phyloP scores from a whole-genome alignment of 2,113 vertebrate species.

The Lasiurus cinereus region DNA sequence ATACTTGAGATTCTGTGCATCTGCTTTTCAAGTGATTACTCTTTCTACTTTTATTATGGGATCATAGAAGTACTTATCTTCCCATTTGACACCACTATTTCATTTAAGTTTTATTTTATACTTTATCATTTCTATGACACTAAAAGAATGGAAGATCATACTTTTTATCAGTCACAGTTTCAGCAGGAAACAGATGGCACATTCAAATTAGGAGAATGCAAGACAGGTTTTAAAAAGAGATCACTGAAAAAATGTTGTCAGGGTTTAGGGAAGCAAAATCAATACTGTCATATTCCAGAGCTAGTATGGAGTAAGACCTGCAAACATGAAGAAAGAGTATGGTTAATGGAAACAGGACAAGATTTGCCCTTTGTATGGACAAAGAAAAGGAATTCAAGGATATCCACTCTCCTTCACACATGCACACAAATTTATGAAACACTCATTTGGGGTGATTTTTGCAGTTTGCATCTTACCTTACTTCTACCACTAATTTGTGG shows the following conservation, averaged over 20 bases:
- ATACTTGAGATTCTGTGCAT: neutral
- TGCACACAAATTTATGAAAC: neutral
- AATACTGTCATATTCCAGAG: neutral
- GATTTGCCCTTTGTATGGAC: neutral
- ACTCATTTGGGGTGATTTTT: neutral
- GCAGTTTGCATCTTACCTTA: neutral
- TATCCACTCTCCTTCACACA: neutral
- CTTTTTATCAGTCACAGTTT: constrained; percentile 47
- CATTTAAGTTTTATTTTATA: constrained; percentile 46
- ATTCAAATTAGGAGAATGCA: constrained; percentile 63
- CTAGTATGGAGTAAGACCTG: neutral
- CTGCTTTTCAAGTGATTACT: neutral
- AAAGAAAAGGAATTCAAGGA: neutral
- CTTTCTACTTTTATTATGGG: neutral
- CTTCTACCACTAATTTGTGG: neutral
- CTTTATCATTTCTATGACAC: constrained; percentile 1
- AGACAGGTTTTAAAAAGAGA: constrained; percentile 71
- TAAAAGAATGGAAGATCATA: constrained; percentile 39
- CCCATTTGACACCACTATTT: neutral
- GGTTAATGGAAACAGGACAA: neutral
- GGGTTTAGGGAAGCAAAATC: constrained; percentile 39
- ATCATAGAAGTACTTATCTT: neutral
- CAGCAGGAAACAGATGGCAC: constrained; percentile 63
- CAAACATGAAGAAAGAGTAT: neutral
- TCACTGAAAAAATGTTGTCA: constrained; percentile 58